These are phyloP conservation scores for Cataglyphis hispanica DNA, from an alignment of 1,140 invertebrate species.

Conservation along the genomic window DNA sequence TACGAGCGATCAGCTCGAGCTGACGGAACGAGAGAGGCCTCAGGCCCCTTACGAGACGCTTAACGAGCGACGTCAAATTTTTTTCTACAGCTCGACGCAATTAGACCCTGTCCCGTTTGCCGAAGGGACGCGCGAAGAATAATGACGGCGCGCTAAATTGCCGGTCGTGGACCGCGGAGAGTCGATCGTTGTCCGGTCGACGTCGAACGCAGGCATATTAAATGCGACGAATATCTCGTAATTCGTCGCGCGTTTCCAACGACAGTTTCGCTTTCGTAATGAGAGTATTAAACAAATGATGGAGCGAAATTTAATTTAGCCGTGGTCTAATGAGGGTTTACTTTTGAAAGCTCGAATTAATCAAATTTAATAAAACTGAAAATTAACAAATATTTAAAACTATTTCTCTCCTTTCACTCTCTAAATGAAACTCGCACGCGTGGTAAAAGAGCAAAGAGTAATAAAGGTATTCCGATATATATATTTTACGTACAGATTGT, in stretches of 20 bases:
- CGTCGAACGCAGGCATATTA: slow-evolving; percentile 13
- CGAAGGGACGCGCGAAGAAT: slow-evolving; percentile 73
- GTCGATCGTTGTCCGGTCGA: slow-evolving; percentile 55
- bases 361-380: neutral
- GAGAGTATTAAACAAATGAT: neutral
- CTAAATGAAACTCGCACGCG: neutral
- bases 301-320: neutral
- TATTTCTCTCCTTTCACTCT: neutral
- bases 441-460: neutral
- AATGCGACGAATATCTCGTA: slow-evolving; percentile 24
- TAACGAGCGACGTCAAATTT: slow-evolving; percentile 75
- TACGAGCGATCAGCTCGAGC: slow-evolving; percentile 41
- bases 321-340: neutral
- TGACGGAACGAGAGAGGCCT: slow-evolving; percentile 22
- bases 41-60: slow-evolving; percentile 66
- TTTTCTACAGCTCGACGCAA: slow-evolving; percentile 72
- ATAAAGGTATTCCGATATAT: neutral
- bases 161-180: slow-evolving; percentile 43
- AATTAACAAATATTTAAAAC: neutral
- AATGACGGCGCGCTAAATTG: slow-evolving; percentile 73
- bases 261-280: neutral
- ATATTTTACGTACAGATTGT: neutral
- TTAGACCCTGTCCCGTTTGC: slow-evolving; percentile 76
- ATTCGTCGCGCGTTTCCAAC: neutral
- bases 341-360: neutral